A percentile compares a stretch with the other conserved stretches of the same genome.
Evolutionary conservation across 1,140 invertebrate species (phyloP).

Genomic region (Diabrotica undecimpunctata): DNA sequence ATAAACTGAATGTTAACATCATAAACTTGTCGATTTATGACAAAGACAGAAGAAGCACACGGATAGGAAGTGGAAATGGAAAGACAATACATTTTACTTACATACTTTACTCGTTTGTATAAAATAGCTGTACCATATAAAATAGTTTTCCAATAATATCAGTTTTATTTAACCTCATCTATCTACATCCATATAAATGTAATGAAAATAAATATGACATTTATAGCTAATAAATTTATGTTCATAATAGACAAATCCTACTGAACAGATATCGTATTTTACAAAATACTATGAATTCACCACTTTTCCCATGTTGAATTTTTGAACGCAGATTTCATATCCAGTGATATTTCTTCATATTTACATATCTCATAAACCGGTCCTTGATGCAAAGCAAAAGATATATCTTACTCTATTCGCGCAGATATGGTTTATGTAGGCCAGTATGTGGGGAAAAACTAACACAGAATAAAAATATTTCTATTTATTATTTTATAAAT

Average conservation of each 20-base stretch:
- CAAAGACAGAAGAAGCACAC: too few species aligned
- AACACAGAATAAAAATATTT: too few species aligned
- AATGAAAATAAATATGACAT: not conserved
- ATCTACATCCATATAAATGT: too few species aligned
- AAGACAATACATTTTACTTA: too few species aligned
- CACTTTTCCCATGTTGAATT: slow-evolving; percentile 31
- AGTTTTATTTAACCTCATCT: too few species aligned
- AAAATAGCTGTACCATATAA: too few species aligned
- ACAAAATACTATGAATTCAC: not conserved
- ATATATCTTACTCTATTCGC: slow-evolving; percentile 30
- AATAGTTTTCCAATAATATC: too few species aligned
- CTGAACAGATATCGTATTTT: not conserved
- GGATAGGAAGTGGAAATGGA: too few species aligned
- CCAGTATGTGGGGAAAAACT: not conserved
- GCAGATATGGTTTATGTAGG: slow-evolving; percentile 17
- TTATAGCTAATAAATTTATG: not conserved
- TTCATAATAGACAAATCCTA: not conserved
- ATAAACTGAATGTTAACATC: too few species aligned
- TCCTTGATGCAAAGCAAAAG: slow-evolving; percentile 29
- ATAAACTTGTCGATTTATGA: too few species aligned
- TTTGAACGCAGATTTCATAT: slow-evolving; percentile 43
- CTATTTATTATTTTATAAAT: too few species aligned
- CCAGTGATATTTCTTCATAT: slow-evolving; percentile 41
- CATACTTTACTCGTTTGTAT: too few species aligned
- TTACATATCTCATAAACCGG: slow-evolving; percentile 44